Percentiles rank a stretch among this genome's conserved stretches.
Evolutionary conservation across 1,140 invertebrate genomes (phyloP).

Genomic region (Cherax quadricarinatus): DNA sequence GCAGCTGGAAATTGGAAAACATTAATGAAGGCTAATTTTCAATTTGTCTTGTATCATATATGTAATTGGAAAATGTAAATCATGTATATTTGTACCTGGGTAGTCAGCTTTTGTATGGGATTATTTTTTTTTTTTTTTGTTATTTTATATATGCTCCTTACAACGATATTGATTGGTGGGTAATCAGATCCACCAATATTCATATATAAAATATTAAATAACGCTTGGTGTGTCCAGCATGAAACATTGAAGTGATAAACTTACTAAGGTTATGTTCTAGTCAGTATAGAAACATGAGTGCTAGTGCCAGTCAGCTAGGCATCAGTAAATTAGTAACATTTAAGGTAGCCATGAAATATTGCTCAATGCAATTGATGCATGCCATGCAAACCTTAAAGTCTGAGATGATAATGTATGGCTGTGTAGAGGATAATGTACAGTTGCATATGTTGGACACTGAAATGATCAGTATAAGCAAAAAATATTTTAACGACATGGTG

Average conservation of each 20-base stretch:
- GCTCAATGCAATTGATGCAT: conserved; percentile 35
- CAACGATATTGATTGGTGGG: background rate
- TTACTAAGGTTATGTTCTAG: conserved; percentile 16
- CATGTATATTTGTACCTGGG: conserved; percentile 15
- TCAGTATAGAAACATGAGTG: conserved; percentile 23
- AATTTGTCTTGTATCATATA: background rate
- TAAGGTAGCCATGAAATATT: conserved; percentile 31
- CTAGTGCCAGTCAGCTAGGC: conserved; percentile 21
- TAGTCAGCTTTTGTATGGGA: background rate
- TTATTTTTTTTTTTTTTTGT: background rate
- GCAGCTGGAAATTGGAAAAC: background rate
- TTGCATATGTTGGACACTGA: background rate
- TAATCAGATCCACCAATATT: conserved; percentile 2
- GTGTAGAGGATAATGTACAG: background rate
- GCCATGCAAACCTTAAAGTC: conserved; percentile 3
- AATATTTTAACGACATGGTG: background rate
- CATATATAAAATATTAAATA: background rate
- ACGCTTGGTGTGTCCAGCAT: background rate
- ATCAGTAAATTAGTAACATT: background rate
- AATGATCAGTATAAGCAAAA: background rate
- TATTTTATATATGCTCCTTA: background rate
- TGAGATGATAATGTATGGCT: background rate
- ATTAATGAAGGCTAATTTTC: background rate
- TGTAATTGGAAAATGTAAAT: background rate
- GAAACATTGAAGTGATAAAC: background rate